Evolutionary conservation across 2,888 invertebrate species (phyloP).

Genomic region (Neria commutata): DNA sequence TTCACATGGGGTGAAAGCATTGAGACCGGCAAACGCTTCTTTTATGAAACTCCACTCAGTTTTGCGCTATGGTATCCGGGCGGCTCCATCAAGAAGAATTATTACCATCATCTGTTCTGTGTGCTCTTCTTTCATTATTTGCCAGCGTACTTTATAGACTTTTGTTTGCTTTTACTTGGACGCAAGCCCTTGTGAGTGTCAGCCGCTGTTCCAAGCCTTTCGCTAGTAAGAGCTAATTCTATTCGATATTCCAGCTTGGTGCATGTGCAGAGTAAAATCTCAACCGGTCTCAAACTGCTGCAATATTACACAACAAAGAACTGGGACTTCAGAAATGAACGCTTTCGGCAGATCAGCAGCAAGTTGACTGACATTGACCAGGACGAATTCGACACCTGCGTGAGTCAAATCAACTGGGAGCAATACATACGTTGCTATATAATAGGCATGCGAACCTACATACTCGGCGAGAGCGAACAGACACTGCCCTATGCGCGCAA

Average conservation of each 20-base stretch:
- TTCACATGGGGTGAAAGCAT: slow-evolving; percentile 86
- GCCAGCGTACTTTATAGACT: slow-evolving; percentile 80
- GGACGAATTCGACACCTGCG: slow-evolving; percentile 68
- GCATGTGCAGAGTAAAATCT: slow-evolving; percentile 66
- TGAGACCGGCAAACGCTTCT: slow-evolving; percentile 67
- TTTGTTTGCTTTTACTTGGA: slow-evolving; percentile 69
- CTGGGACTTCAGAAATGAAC: slow-evolving; percentile 77
- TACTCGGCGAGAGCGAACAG: slow-evolving; percentile 81
- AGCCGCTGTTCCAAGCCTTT: neutral
- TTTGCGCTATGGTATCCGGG: slow-evolving; percentile 81
- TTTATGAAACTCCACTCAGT: slow-evolving; percentile 75
- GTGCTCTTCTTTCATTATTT: slow-evolving; percentile 75
- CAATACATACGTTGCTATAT: slow-evolving; percentile 74
- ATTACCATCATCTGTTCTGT: slow-evolving; percentile 69
- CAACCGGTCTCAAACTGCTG: slow-evolving; percentile 68
- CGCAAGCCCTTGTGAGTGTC: slow-evolving; percentile 79
- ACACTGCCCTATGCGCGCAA: slow-evolving; percentile 73
- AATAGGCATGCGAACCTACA: slow-evolving; percentile 81
- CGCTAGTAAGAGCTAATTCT: neutral
- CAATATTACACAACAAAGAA: slow-evolving; percentile 79
- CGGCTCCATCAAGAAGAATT: slow-evolving; percentile 74
- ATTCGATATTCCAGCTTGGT: slow-evolving; percentile 64
- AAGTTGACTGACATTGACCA: slow-evolving; percentile 66
- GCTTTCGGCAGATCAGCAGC: slow-evolving; percentile 65
- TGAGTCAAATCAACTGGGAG: slow-evolving; percentile 67